Percentiles rank a stretch among this genome's conserved stretches.
Conservation (phyloP, 2,888 invertebrate species). For the Notocelia uddmanniana region DNA sequence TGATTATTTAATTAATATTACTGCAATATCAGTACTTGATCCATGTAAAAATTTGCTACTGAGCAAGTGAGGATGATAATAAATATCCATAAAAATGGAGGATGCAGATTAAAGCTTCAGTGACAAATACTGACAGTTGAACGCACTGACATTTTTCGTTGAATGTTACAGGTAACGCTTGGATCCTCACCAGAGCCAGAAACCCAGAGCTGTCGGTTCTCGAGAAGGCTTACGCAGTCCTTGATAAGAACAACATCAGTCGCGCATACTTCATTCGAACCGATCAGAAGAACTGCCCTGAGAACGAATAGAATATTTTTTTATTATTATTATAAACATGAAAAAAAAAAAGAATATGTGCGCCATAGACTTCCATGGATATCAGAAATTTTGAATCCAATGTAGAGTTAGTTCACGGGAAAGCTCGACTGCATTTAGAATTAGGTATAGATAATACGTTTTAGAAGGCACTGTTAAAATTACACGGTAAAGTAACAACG, state of each 20-base stretch:
- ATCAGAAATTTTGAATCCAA: slow-evolving; percentile 44
- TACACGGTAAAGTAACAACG: too few species aligned
- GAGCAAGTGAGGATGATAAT: too few species aligned
- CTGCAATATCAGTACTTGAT: too few species aligned
- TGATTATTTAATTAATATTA: too few species aligned
- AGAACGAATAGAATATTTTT: slow-evolving; percentile 54
- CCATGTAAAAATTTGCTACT: too few species aligned
- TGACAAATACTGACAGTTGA: not conserved
- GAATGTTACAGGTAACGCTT: slow-evolving; percentile 75
- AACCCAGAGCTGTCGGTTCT: slow-evolving; percentile 84
- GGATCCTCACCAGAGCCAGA: slow-evolving; percentile 88
- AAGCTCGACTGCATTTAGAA: not conserved
- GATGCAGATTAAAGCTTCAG: too few species aligned
- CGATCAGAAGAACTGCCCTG: slow-evolving; percentile 86
- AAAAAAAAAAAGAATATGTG: too few species aligned
- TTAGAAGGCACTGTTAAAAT: too few species aligned
- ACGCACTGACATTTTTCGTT: not conserved
- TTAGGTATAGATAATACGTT: not conserved
- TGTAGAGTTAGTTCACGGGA: slow-evolving; percentile 36
- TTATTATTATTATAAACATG: too few species aligned
- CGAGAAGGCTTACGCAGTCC: slow-evolving; percentile 85
- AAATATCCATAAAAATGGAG: too few species aligned
- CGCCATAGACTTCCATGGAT: too few species aligned
- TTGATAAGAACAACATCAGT: slow-evolving; percentile 86
- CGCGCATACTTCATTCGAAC: slow-evolving; percentile 86